Evolutionary conservation across 2,888 invertebrate genomes (phyloP), one percentile per base, ranked within the genome.

Genomic region (Pherbina coryleti): DNA sequence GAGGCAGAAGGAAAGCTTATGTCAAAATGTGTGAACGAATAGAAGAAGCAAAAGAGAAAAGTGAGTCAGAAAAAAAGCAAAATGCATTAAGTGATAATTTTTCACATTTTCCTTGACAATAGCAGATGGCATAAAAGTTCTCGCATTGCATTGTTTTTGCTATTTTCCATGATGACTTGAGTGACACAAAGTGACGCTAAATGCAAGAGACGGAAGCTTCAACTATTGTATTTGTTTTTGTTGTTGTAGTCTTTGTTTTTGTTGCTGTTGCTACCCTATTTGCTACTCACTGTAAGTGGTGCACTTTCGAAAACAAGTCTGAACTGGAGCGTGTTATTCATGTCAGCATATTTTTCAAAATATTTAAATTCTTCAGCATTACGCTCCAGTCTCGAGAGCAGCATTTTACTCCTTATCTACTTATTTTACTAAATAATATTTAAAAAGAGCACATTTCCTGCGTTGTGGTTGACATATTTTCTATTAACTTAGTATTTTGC

Each of bases 51-150:
- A 49, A 28, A 62, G 28, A 28, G 17, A 28, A 51, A 69, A 51
- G 19, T 11, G 49, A 7, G 19, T 19, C 1, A n/a, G 9, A 49
- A 67, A 67, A 28, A 66, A 19, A 49, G 49, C 3, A 19, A 49
- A 67, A 49, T 22, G 67, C 67, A 67, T 67, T 67, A 49, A 44
- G 67, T 49, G 25, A 67, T 67, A 44, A 49, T 19, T 67, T 49
- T 67, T 67, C 67, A 44, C 49, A 67, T 67, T 22, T 44, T 22
- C 14, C 44, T 25, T 44, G 11, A 66, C 34, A 66, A 62, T 22
- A 55, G 55, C 55, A 55, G 19, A 55, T 22, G 22, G 22, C 14
- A 49, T 49, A 69, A 44, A 28, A 69, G 51, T 28, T 44, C 53
- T 22, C 8, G 31, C 51, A 17, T 49, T 44, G 37, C 44, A 69